Percentiles rank a stretch among this genome's conserved stretches.
phyloP scores from a whole-genome alignment of 2,113 vertebrate genomes.

The Ovibos moschatus region DNA sequence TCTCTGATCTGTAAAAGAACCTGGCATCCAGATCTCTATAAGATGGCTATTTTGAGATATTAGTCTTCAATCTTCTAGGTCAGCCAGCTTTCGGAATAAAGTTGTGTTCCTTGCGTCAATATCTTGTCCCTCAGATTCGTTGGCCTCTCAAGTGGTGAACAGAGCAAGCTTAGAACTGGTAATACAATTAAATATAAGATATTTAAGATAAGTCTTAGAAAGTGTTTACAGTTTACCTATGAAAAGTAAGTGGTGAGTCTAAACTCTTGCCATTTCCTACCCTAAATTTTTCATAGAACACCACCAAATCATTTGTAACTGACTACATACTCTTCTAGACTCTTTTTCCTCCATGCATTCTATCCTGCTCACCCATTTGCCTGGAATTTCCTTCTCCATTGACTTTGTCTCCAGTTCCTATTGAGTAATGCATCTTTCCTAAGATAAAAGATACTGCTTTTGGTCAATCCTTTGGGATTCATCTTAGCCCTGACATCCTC shows the following conservation, averaged over 20 bases:
- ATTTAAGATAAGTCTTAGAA: neutral
- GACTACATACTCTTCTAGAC: neutral
- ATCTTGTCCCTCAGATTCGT: neutral
- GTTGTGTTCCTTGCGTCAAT: neutral
- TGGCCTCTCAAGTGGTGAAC: neutral
- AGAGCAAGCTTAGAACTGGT: neutral
- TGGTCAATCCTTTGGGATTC: neutral
- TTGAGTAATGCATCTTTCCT: neutral
- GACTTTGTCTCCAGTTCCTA: neutral
- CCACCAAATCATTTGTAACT: neutral
- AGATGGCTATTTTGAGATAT: neutral
- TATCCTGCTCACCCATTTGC: neutral
- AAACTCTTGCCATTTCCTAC: neutral
- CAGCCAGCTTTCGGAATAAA: neutral
- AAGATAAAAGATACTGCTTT: neutral
- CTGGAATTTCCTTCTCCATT: neutral
- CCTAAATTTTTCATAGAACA: neutral
- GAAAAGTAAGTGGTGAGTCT: neutral
- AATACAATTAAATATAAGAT: neutral
- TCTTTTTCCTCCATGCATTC: neutral
- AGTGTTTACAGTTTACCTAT: neutral
- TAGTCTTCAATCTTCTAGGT: neutral
- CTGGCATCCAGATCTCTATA: neutral
- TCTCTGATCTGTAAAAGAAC: neutral
- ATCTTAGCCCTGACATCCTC: neutral